These are phyloP conservation scores for Mercenaria mercenaria DNA, from an alignment of 1,140 invertebrate species.

Conservation along the genomic window DNA sequence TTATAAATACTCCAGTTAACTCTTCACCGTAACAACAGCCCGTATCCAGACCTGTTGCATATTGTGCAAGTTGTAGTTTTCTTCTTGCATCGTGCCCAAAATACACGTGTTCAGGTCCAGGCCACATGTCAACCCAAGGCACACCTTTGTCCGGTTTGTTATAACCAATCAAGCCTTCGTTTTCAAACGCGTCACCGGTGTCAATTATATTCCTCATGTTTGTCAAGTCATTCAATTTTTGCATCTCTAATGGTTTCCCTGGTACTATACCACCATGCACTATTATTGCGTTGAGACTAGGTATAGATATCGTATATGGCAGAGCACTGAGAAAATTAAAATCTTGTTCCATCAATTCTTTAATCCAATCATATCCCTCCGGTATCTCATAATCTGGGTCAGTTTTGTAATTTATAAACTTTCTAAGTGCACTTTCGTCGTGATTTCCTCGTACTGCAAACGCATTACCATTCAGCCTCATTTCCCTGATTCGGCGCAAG, in stretches of 20 bases:
- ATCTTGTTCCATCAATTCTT: slow-evolving; percentile 77
- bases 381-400: slow-evolving; percentile 70
- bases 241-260: slow-evolving; percentile 74
- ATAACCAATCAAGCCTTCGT: slow-evolving; percentile 57
- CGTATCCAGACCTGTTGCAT: slow-evolving; percentile 85
- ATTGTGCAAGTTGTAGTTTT: slow-evolving; percentile 77
- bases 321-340: slow-evolving; percentile 80
- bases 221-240: slow-evolving; percentile 79
- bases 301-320: slow-evolving; percentile 85
- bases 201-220: slow-evolving; percentile 84
- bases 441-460: slow-evolving; percentile 81
- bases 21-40: slow-evolving; percentile 84
- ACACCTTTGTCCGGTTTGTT: slow-evolving; percentile 75
- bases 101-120: slow-evolving; percentile 85
- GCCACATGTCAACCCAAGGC: slow-evolving; percentile 84
- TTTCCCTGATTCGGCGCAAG: slow-evolving; percentile 71
- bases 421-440: slow-evolving; percentile 76
- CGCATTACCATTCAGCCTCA: slow-evolving; percentile 38
- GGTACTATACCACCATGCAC: slow-evolving; percentile 86
- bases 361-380: slow-evolving; percentile 80
- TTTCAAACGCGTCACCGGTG: slow-evolving; percentile 59
- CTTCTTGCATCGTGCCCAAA: slow-evolving; percentile 86
- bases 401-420: slow-evolving; percentile 34
- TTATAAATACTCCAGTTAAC: slow-evolving; percentile 81
- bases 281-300: slow-evolving; percentile 79